Conservation (phyloP, 1,140 invertebrate genomes). For the Caenorhabditis brenneri region DNA sequence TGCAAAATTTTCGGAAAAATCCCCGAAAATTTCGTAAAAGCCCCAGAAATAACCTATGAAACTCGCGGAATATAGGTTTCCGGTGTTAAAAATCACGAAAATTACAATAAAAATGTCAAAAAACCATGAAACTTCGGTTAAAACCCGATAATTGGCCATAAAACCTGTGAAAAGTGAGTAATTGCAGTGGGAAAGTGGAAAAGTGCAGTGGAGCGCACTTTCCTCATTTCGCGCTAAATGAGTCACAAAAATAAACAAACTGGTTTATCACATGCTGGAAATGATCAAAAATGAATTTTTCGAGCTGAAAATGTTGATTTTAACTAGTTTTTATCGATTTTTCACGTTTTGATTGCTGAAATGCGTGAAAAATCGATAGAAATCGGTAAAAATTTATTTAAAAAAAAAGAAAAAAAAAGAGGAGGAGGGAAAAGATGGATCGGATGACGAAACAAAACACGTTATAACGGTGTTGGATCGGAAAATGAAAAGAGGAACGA, state of each 20-base stretch:
- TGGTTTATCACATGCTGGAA: background rate
- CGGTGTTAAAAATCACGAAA: no score
- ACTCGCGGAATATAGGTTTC: no score
- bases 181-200: conserved; percentile 14
- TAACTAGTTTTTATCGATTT: no score
- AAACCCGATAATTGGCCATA: background rate
- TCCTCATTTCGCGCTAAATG: background rate
- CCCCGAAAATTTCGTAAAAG: background rate
- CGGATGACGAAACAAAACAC: background rate
- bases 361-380: background rate
- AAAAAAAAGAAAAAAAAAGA: background rate
- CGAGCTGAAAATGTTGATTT: background rate
- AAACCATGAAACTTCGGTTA: background rate
- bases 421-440: background rate
- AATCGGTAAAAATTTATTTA: background rate
- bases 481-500: background rate
- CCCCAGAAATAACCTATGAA: no score
- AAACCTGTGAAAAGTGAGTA: background rate
- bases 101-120: background rate
- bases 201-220: background rate
- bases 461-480: background rate
- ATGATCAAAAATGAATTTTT: background rate
- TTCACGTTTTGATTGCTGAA: no score
- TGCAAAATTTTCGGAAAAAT: background rate
- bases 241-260: background rate